A percentile compares a stretch with the other conserved stretches of the same genome.
phyloP scores from a whole-genome alignment of 2,113 vertebrate species.

The Lophotis ruficrista region DNA sequence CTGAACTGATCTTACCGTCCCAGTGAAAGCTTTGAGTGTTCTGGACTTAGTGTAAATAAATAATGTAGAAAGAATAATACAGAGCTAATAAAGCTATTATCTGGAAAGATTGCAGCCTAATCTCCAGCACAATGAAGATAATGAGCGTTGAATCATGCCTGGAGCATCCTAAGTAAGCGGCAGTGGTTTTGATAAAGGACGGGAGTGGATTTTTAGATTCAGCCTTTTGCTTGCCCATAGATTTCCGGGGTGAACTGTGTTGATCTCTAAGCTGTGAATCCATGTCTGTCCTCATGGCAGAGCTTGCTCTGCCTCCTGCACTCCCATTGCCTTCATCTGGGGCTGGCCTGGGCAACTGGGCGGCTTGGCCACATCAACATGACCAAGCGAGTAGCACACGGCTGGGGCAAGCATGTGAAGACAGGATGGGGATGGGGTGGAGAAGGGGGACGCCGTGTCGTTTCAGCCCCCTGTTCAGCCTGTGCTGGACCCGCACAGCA shows the following conservation, averaged over 20 bases:
- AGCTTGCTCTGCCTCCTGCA: background rate
- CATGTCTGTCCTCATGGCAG: background rate
- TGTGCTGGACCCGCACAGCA: background rate
- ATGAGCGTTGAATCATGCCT: conserved; percentile 34
- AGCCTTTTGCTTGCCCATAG: background rate
- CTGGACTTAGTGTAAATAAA: conserved; percentile 28
- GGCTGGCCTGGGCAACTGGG: background rate
- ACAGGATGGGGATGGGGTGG: background rate
- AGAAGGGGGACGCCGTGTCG: accelerated
- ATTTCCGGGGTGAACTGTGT: background rate
- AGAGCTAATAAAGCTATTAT: conserved; percentile 45
- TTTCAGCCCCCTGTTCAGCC: background rate
- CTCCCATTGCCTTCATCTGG: background rate
- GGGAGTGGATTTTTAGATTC: background rate
- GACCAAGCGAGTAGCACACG: background rate
- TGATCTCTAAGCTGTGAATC: background rate
- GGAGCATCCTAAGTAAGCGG: background rate
- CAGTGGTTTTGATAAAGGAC: conserved; percentile 3
- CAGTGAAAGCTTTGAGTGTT: conserved; percentile 36
- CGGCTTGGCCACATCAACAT: background rate
- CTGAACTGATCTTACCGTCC: background rate
- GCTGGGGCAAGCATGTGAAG: background rate
- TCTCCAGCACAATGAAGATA: conserved; percentile 29
- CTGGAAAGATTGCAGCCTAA: conserved; percentile 33
- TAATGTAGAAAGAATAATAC: conserved; percentile 38